A percentile compares a stretch with the other conserved stretches of the same genome.
Evolutionary conservation across 2,113 vertebrate genomes (phyloP).

Genomic region (Tyto alba): DNA sequence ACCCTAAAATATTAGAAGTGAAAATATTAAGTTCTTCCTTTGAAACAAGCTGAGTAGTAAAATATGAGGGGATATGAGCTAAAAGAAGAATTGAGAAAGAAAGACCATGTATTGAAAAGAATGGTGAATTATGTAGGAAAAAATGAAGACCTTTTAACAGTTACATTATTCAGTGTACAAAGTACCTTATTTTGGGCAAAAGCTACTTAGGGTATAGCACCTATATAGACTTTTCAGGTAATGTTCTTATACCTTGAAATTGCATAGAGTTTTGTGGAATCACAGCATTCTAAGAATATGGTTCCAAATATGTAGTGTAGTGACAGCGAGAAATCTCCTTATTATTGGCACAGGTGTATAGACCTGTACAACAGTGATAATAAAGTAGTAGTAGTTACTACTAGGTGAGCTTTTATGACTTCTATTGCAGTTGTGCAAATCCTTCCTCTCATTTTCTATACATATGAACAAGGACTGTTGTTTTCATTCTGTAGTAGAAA

Average conservation of each 20-base stretch:
- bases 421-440: not conserved
- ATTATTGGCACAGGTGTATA: not conserved
- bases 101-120: not conserved
- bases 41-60: slow-evolving; percentile 2
- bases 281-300: not conserved
- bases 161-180: not conserved
- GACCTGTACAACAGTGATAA: not conserved
- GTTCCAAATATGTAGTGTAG: not conserved
- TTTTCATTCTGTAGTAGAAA: not conserved
- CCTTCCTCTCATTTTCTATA: not conserved
- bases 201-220: not conserved
- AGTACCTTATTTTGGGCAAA: not conserved
- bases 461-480: not conserved
- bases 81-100: not conserved
- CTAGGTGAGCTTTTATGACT: not conserved
- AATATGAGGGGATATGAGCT: rapidly evolving
- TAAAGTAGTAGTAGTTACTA: not conserved
- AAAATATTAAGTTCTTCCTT: not conserved
- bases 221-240: not conserved
- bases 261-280: not conserved
- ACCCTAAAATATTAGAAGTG: not conserved
- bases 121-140: not conserved
- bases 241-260: not conserved
- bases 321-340: not conserved
- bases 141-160: not conserved